Percentiles rank a stretch among this genome's conserved stretches.
Conservation (phyloP, 64 coral and sea anemone genomes). For the Hydrozoanthus tunicans region DNA sequence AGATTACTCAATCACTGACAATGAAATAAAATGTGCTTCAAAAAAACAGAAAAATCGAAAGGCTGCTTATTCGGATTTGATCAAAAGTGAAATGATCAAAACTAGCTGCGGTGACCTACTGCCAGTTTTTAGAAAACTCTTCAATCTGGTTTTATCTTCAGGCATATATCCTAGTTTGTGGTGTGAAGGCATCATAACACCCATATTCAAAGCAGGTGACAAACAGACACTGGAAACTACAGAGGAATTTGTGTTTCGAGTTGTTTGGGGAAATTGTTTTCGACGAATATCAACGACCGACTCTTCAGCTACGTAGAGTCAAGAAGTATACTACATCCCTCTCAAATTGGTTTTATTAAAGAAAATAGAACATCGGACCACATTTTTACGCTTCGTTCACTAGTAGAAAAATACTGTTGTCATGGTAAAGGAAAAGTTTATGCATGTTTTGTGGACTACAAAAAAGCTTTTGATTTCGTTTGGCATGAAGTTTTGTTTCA, state of each 20-base stretch:
- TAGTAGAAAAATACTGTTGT: neutral
- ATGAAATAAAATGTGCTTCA: neutral
- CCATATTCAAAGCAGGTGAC: neutral
- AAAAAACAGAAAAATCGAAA: conserved; percentile 17
- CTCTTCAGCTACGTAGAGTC: neutral
- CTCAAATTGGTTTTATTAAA: too few relatives aligned
- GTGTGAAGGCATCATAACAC: neutral
- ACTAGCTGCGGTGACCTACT: neutral
- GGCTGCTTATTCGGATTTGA: neutral
- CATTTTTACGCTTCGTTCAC: neutral
- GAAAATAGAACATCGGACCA: too few relatives aligned
- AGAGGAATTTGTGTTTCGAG: neutral
- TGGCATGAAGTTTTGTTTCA: too few relatives aligned
- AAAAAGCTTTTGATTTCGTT: too few relatives aligned
- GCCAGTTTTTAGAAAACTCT: conserved; percentile 4
- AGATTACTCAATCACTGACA: neutral
- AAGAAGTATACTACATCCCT: too few relatives aligned
- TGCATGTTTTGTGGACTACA: too few relatives aligned
- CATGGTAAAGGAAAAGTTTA: too few relatives aligned
- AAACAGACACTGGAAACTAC: conserved; percentile 5
- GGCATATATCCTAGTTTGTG: neutral
- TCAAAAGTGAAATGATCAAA: neutral
- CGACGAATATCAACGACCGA: neutral
- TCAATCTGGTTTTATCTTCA: neutral
- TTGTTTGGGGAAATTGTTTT: neutral